Conservation (phyloP, 1,140 invertebrate genomes). For the Brachionus paranguensis region DNA sequence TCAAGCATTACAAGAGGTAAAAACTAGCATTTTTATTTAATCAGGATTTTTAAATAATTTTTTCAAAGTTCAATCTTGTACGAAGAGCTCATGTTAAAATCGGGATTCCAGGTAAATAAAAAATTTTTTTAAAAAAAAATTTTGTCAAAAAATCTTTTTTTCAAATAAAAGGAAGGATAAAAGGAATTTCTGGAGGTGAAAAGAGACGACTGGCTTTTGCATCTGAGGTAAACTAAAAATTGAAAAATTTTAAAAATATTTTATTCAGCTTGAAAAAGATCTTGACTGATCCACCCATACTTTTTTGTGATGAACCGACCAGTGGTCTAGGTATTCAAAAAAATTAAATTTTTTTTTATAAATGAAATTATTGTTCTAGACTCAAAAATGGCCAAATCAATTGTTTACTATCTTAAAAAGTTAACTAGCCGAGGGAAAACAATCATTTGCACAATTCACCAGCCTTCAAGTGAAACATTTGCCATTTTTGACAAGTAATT, state of each 20-base stretch:
- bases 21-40: background rate
- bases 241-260: background rate
- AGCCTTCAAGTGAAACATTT: constrained; percentile 87
- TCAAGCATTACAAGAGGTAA: constrained; percentile 23
- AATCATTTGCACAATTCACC: constrained; percentile 87
- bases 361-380: constrained; percentile 56
- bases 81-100: constrained; percentile 16
- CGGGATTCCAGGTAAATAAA: constrained; percentile 6
- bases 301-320: constrained; percentile 82
- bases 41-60: background rate
- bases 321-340: constrained; percentile 10
- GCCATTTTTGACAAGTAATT: constrained; percentile 70
- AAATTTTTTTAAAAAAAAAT: too few species aligned
- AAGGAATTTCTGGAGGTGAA: constrained; percentile 91
- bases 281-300: constrained; percentile 81
- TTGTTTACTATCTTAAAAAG: constrained; percentile 66
- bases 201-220: constrained; percentile 88
- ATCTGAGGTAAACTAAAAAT: constrained; percentile 66
- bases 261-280: background rate
- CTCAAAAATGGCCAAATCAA: constrained; percentile 82
- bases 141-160: background rate
- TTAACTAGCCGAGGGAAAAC: constrained; percentile 76
- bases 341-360: constrained; percentile 67
- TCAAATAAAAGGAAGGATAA: constrained; percentile 57
- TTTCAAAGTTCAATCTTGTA: constrained; percentile 16